Percentiles rank a stretch among this genome's conserved stretches.
Evolutionary conservation across 2,113 vertebrate species (phyloP).

Genomic region (Athene noctua): DNA sequence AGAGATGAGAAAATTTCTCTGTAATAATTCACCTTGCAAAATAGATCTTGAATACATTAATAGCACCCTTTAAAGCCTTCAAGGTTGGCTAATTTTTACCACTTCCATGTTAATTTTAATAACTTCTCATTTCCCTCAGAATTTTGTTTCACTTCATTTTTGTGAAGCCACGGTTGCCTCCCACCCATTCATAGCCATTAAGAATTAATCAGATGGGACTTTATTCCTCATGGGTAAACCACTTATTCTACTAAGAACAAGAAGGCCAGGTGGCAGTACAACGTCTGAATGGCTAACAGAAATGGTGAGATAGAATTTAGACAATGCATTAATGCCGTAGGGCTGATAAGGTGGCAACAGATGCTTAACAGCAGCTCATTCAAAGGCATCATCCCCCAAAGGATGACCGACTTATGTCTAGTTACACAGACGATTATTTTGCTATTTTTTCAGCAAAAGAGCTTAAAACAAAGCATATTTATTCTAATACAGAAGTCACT

Average conservation of each 20-base stretch:
- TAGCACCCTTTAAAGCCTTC: not conserved
- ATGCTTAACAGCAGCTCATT: not conserved
- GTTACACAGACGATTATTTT: not conserved
- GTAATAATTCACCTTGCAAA: not conserved
- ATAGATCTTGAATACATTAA: not conserved
- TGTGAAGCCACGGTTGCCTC: not conserved
- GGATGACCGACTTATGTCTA: not conserved
- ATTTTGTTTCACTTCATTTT: not conserved
- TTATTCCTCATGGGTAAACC: not conserved
- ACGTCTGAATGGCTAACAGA: not conserved
- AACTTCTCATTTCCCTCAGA: not conserved
- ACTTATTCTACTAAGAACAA: not conserved
- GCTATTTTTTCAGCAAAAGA: not conserved
- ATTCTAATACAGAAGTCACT: not conserved
- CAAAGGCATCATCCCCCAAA: not conserved
- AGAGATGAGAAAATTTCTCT: not conserved
- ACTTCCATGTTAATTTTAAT: not conserved
- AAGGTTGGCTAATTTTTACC: not conserved
- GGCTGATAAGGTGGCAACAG: not conserved
- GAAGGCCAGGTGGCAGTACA: not conserved
- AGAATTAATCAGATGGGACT: not conserved
- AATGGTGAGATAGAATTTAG: not conserved
- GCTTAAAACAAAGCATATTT: not conserved
- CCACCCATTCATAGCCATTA: constrained; percentile 7
- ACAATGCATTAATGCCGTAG: not conserved